A percentile compares a stretch with the other conserved stretches of the same genome.
These are phyloP conservation scores for Danio jaintianensis DNA, from an alignment of 2,797 vertebrate genomes.

Conservation along the genomic window DNA sequence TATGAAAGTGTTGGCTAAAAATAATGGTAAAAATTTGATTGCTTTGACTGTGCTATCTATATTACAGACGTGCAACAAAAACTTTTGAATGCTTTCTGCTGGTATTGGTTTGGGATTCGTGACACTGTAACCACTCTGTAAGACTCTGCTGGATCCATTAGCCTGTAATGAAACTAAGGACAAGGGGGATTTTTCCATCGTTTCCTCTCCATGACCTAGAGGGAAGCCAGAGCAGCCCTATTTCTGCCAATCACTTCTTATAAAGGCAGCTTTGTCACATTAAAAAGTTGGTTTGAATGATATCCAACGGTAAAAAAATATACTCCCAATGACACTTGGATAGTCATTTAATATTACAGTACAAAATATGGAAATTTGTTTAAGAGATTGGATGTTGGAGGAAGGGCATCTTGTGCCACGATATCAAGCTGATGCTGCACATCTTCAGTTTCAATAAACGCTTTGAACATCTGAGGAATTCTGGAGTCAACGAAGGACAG, in stretches of 20 bases:
- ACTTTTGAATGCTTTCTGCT: conserved; percentile 41
- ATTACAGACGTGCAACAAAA: conserved; percentile 3
- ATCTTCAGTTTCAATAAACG: conserved; percentile 29
- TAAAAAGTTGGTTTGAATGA: conserved; percentile 41
- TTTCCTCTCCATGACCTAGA: conserved; percentile 56
- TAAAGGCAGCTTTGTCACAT: conserved; percentile 57
- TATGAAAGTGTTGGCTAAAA: not conserved
- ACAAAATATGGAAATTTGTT: conserved; percentile 10
- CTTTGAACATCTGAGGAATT: conserved; percentile 34
- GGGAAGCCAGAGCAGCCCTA: conserved; percentile 39
- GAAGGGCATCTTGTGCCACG: not conserved
- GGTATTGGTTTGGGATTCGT: conserved; percentile 48
- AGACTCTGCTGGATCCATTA: conserved; percentile 74
- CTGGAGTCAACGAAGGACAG: conserved; percentile 23
- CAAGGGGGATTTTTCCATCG: conserved; percentile 54
- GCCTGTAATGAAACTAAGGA: conserved; percentile 66
- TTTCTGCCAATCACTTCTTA: conserved; percentile 50
- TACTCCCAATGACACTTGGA: not conserved
- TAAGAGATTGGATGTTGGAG: not conserved
- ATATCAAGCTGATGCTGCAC: conserved; percentile 1
- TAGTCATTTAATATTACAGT: conserved; percentile 10
- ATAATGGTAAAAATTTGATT: conserved; percentile 1
- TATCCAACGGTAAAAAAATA: conserved; percentile 17
- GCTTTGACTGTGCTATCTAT: conserved; percentile 6
- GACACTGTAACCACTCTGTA: conserved; percentile 62